Base-by-base conservation (phyloP, 2,888 invertebrate species). In the Amaurobius ferox region DNA sequence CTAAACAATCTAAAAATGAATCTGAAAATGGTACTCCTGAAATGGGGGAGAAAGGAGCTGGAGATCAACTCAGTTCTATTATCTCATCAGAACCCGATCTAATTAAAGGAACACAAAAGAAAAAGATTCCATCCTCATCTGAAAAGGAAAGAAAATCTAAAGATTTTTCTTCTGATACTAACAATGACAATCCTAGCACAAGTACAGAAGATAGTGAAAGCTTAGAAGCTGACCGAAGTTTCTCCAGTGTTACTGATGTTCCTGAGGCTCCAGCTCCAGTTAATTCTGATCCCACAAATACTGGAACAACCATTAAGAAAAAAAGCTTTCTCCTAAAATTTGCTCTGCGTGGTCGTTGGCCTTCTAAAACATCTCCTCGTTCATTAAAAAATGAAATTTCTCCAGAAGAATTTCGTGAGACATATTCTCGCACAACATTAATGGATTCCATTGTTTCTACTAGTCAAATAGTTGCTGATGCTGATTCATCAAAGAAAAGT, bases 291-390 rank as follows among this genome's bases (percentile, higher is more conserved):
- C 30, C 76, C 23, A 70, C 73, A 48, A 76, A 13, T 40, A 67
- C 28, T 70, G 73, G 71, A 40, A 39, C 81, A 55, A 68, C 74
- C 9, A 83, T 77, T n/a, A 90, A 90, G 66, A 88, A 89, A 39
- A 89, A 88, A 78, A 89, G 90, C 23, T 90, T 90, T 70, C 89
- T 90, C 7, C 89, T 89, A 29, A 90, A 90, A 79, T 89, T 90
- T 79, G 87, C 89, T 30, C 80, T 90, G 28, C 86, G 88, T 32
- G 88, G 89, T 1, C 72, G 88, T 16, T 90, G 90, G 90, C 90
- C 90, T 16, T 89, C 89, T 7, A 90, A 90, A 81, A 87, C 88
- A 13, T 89, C 89, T 32, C 81, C 88, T 19, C 87, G 88, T 44
- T 62, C 85, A 16, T 64, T 72, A 40, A 88, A 89, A 85, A 87